phyloP scores from a whole-genome alignment of 2,113 vertebrate genomes.

The Sylvilagus bachmani region DNA sequence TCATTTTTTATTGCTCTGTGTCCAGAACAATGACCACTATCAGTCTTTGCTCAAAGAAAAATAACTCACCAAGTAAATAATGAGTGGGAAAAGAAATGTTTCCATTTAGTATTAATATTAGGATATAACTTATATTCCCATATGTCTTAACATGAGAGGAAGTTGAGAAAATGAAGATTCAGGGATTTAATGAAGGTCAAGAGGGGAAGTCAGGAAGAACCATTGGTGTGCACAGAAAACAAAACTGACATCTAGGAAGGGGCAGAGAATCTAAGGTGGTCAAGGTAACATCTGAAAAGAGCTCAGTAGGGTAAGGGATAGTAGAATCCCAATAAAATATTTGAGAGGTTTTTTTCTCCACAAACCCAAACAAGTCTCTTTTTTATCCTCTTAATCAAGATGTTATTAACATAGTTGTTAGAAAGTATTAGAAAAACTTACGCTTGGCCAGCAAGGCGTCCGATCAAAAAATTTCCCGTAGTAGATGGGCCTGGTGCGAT shows the following conservation, averaged over 20 bases:
- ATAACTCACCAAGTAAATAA: background rate
- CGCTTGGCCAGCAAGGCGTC: constrained; percentile 54
- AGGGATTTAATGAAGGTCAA: constrained; percentile 17
- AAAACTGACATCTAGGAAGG: background rate
- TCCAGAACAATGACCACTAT: background rate
- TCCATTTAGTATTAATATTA: background rate
- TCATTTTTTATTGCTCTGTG: background rate
- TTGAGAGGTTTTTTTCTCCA: background rate
- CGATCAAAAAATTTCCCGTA: constrained; percentile 76
- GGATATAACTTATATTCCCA: background rate
- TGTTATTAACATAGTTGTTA: background rate
- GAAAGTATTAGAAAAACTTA: constrained; percentile 73
- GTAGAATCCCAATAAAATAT: background rate
- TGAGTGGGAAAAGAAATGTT: background rate
- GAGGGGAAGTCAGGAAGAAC: background rate
- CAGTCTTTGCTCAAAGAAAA: constrained; percentile 17
- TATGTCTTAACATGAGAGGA: background rate
- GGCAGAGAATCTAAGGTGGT: background rate
- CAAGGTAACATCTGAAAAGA: background rate
- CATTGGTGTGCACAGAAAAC: background rate
- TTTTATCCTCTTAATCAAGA: background rate
- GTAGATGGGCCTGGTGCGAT: constrained; percentile 53
- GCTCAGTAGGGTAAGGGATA: background rate
- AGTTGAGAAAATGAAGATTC: background rate
- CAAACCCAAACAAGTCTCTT: constrained; percentile 5